These are phyloP conservation scores for Stegostoma tigrinum DNA, from an alignment of 2,113 vertebrate genomes.

Conservation along the genomic window DNA sequence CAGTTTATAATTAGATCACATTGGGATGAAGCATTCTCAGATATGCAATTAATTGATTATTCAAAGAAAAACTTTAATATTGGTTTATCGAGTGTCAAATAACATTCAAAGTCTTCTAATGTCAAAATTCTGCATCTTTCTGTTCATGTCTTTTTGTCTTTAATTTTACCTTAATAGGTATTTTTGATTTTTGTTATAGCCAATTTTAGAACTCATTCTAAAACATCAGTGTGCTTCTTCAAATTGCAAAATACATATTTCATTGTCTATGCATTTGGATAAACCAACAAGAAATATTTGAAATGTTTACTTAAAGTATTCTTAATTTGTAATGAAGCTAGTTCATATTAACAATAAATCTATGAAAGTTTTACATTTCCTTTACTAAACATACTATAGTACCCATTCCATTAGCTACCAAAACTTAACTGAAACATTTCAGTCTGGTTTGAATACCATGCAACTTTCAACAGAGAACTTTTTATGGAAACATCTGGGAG, in stretches of 20 bases:
- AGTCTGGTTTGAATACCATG: constrained; percentile 32
- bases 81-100: background rate
- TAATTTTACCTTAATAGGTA: background rate
- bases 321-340: background rate
- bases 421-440: constrained; percentile 24
- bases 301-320: constrained; percentile 15
- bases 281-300: constrained; percentile 3
- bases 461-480: constrained; percentile 4
- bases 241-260: background rate
- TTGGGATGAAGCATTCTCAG: background rate
- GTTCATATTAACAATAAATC: constrained; percentile 20
- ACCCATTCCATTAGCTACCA: background rate
- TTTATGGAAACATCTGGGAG: constrained; percentile 33
- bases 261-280: background rate
- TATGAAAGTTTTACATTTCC: constrained; percentile 16
- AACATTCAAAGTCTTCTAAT: background rate
- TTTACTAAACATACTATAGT: constrained; percentile 14
- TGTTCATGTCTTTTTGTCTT: background rate
- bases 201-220: background rate
- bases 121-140: background rate
- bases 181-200: no score
- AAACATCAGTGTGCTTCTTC: background rate
- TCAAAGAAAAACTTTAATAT: background rate
- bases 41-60: background rate
- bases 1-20: background rate